Percentiles rank a stretch among this genome's conserved stretches.
These are phyloP conservation scores for Nymphalis c-album DNA, from an alignment of 2,888 invertebrate genomes.

Conservation along the genomic window DNA sequence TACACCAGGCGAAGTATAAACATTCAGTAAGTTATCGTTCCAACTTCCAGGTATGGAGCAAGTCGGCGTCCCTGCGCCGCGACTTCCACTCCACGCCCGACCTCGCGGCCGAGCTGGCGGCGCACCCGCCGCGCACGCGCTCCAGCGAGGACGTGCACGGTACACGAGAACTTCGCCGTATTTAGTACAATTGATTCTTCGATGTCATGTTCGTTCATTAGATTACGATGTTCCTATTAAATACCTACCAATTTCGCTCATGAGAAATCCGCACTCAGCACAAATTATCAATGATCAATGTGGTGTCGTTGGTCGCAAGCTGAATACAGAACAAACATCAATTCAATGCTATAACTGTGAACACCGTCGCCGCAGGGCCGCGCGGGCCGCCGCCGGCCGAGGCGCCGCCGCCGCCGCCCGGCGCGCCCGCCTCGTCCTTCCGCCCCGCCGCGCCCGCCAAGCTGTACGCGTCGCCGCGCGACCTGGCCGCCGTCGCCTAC, in stretches of 20 bases:
- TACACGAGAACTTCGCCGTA: constrained; percentile 34
- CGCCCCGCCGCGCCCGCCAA: constrained; percentile 87
- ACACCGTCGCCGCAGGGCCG: constrained; percentile 6
- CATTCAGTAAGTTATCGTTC: neutral
- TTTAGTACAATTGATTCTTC: no score
- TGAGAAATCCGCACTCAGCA: no score
- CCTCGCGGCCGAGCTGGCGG: constrained; percentile 74
- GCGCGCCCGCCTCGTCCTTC: constrained; percentile 90
- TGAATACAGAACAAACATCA: no score
- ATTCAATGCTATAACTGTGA: no score
- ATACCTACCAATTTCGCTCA: no score
- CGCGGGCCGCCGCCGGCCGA: constrained; percentile 85
- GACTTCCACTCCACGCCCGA: constrained; percentile 96
- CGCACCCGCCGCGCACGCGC: constrained; percentile 64
- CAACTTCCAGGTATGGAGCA: constrained; percentile 80
- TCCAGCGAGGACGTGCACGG: constrained; percentile 75
- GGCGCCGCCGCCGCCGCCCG: constrained; percentile 87
- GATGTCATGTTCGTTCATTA: no score
- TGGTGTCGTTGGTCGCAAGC: no score
- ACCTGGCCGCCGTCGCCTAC: constrained; percentile 81
- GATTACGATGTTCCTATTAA: no score
- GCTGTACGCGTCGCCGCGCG: constrained; percentile 94
- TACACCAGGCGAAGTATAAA: no score
- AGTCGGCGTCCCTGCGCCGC: constrained; percentile 84
- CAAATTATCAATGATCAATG: no score